A percentile compares a stretch with the other conserved stretches of the same genome.
Evolutionary conservation across 2,797 vertebrate species (phyloP).

Genomic region (Centroberyx gerrardi): DNA sequence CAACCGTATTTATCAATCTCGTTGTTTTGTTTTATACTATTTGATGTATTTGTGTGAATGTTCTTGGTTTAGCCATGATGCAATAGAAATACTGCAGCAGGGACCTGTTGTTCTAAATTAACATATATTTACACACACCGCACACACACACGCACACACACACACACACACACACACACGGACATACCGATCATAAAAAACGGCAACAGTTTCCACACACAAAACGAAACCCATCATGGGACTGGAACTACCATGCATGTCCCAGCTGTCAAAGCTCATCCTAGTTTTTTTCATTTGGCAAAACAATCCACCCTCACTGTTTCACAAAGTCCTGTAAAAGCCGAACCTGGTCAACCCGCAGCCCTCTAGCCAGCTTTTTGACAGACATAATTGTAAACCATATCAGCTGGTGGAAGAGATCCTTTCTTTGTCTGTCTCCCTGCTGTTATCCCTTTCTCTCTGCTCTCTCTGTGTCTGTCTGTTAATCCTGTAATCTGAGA

Average conservation of each 20-base stretch:
- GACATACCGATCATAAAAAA: too few species aligned
- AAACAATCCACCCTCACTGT: not conserved
- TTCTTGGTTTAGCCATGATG: not conserved
- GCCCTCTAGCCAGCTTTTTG: constrained; percentile 11
- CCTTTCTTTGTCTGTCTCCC: constrained; percentile 54
- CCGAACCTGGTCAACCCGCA: constrained; percentile 17
- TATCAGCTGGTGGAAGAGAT: constrained; percentile 39
- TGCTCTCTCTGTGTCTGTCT: constrained; percentile 50
- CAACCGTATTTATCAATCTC: not conserved
- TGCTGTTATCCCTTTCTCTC: constrained; percentile 40
- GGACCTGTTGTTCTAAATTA: not conserved
- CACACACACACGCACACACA: too few species aligned
- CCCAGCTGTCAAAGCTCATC: not conserved
- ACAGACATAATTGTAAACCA: constrained; percentile 17
- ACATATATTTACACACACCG: not conserved
- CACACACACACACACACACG: too few species aligned
- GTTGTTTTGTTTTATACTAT: not conserved
- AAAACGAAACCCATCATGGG: constrained; percentile 1
- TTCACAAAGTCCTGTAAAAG: constrained; percentile 31
- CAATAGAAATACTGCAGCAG: not conserved
- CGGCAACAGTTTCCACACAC: too few species aligned
- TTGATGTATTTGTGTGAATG: not conserved
- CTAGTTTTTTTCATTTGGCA: not conserved
- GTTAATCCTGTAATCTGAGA: constrained; percentile 80
- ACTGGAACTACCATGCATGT: not conserved